phyloP scores from a whole-genome alignment of 2,888 invertebrate species.

The Caradrina clavipalpis region DNA sequence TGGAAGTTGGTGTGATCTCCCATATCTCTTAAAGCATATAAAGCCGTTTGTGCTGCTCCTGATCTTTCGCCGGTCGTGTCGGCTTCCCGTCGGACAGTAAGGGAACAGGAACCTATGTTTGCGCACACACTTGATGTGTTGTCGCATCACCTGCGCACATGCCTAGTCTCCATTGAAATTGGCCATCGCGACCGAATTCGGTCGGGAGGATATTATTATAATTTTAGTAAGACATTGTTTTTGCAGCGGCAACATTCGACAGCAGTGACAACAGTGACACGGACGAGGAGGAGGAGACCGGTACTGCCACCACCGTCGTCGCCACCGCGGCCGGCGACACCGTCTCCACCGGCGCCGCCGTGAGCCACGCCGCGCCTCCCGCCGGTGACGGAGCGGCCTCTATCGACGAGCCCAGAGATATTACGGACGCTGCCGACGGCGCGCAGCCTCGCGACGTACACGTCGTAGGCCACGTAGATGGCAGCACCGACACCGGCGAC shows the following conservation, averaged over 20 bases:
- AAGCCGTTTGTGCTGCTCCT: no score
- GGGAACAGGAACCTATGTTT: no score
- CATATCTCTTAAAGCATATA: no score
- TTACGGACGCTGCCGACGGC: not conserved
- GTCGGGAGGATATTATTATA: no score
- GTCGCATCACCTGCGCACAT: no score
- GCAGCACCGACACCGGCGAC: slow-evolving; percentile 3
- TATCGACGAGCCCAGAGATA: no score
- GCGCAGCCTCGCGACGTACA: not conserved
- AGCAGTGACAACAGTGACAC: slow-evolving; percentile 85
- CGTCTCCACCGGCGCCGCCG: slow-evolving; percentile 19
- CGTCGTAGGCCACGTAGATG: not conserved
- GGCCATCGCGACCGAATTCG: no score
- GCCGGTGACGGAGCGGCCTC: not conserved
- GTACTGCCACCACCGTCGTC: slow-evolving; percentile 40
- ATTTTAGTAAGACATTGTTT: not conserved
- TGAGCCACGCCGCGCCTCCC: not conserved
- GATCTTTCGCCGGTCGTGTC: no score
- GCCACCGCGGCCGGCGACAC: slow-evolving; percentile 9
- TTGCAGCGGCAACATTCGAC: slow-evolving; percentile 83
- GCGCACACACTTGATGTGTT: no score
- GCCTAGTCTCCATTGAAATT: no score
- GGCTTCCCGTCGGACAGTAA: no score
- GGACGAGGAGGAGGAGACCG: slow-evolving; percentile 68
- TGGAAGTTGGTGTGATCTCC: no score